phyloP scores from a whole-genome alignment of 2,888 invertebrate genomes.

The Kuschelorhynchus macadamiae region DNA sequence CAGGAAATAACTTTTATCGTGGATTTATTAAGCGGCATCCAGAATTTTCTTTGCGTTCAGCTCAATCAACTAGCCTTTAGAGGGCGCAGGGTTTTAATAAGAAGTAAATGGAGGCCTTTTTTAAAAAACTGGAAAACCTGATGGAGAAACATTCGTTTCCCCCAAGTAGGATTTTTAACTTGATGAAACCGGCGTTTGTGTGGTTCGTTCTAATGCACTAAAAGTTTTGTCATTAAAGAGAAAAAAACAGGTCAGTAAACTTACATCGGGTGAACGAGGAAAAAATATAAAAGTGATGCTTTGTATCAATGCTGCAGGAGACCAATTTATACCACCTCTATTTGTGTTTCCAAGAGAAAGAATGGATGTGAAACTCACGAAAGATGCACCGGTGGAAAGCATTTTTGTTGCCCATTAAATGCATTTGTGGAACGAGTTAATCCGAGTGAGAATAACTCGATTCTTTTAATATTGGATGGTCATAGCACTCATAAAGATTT shows the following conservation, averaged over 20 bases:
- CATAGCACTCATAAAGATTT: not conserved
- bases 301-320: not conserved
- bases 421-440: not conserved
- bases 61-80: not conserved
- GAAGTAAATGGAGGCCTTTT: not conserved
- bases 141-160: constrained; percentile 8
- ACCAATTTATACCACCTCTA: not conserved
- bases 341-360: not conserved
- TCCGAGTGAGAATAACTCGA: not conserved
- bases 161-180: not conserved
- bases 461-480: not conserved
- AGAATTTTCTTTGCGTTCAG: not conserved
- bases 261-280: constrained; percentile 5
- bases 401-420: not conserved
- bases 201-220: not conserved
- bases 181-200: not conserved
- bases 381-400: not conserved
- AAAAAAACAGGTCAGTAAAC: constrained; percentile 15
- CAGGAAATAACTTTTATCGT: not conserved
- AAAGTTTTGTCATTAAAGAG: constrained; percentile 2
- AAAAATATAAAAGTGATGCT: not conserved
- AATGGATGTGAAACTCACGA: not conserved
- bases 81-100: not conserved
- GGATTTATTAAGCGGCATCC: not conserved
- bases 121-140: not conserved